These are phyloP conservation scores for Ptychobarbus kaznakovi DNA, from an alignment of 2,797 vertebrate species.

Conservation along the genomic window DNA sequence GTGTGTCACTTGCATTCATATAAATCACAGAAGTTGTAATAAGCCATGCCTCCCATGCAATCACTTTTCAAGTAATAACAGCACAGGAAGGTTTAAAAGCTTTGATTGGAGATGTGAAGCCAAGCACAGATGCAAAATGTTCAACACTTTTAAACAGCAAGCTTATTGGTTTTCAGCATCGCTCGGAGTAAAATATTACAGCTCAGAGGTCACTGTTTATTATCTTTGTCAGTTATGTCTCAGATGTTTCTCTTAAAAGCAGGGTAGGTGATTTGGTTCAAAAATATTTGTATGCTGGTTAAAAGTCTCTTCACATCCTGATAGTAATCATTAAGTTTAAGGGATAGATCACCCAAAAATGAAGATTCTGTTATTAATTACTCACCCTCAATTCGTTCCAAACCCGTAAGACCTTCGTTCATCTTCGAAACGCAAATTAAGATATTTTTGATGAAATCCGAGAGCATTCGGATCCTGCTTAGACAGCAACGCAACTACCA, in stretches of 20 bases:
- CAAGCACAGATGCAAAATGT: not conserved
- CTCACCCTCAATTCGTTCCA: not conserved
- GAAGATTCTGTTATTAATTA: not conserved
- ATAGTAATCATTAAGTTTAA: not conserved
- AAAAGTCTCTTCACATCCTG: not conserved
- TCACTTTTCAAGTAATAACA: conserved; percentile 48
- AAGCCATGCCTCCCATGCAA: conserved; percentile 44
- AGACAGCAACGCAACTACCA: too few relatives aligned
- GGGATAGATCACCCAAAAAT: not conserved
- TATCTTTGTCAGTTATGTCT: not conserved
- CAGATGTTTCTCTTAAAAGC: conserved; percentile 9
- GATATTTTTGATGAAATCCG: not conserved
- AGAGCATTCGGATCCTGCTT: too few relatives aligned
- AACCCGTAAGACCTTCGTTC: not conserved
- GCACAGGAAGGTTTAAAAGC: conserved; percentile 40
- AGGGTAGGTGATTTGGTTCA: not conserved
- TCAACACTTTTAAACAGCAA: conserved; percentile 4
- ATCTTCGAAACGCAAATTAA: not conserved
- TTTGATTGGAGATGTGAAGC: conserved; percentile 23
- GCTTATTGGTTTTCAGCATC: not conserved
- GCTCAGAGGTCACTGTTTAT: not conserved
- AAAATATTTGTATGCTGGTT: not conserved
- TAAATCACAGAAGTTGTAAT: conserved; percentile 44
- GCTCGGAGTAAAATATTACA: not conserved
- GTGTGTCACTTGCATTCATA: conserved; percentile 20